Percentiles rank a stretch among this genome's conserved stretches.
Evolutionary conservation across 1,140 invertebrate species (phyloP).

Genomic region (Drosophila biarmipes): DNA sequence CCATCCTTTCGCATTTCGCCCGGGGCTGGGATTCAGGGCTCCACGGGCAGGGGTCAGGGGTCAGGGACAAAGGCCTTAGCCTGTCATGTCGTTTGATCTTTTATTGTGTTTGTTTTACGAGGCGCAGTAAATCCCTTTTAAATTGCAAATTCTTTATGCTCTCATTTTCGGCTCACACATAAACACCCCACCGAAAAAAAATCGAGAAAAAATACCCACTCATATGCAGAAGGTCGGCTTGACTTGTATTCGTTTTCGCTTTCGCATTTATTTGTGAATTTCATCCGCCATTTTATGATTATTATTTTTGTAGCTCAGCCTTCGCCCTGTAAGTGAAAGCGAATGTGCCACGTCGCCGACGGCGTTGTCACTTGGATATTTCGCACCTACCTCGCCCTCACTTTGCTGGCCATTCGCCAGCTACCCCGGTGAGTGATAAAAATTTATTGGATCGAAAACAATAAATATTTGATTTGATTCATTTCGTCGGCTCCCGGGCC

Average conservation of each 20-base stretch:
- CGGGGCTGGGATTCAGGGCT: slow-evolving; percentile 21
- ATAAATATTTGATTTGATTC: slow-evolving; percentile 84
- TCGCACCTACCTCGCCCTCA: slow-evolving; percentile 52
- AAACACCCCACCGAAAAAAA: slow-evolving; percentile 25
- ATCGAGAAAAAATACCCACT: slow-evolving; percentile 3
- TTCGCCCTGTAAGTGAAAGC: slow-evolving; percentile 55
- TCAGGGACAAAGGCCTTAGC: slow-evolving; percentile 37
- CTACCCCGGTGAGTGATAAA: slow-evolving; percentile 72
- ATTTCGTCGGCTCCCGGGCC: slow-evolving; percentile 46
- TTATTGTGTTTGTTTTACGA: slow-evolving; percentile 83
- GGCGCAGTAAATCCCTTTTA: slow-evolving; percentile 79
- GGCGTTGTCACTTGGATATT: slow-evolving; percentile 37
- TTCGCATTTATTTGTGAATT: slow-evolving; percentile 60
- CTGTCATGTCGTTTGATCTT: slow-evolving; percentile 81
- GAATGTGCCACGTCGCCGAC: slow-evolving; percentile 45
- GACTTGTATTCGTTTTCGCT: slow-evolving; percentile 51
- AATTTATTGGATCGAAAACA: slow-evolving; percentile 82
- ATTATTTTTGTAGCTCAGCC: slow-evolving; percentile 35
- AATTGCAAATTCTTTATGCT: slow-evolving; percentile 83
- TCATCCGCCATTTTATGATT: slow-evolving; percentile 60
- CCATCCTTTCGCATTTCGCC: slow-evolving; percentile 71
- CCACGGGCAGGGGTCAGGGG: slow-evolving; percentile 7
- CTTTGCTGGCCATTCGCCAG: slow-evolving; percentile 21
- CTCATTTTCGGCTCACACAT: slow-evolving; percentile 59
- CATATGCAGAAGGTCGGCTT: slow-evolving; percentile 37